Base-by-base conservation (phyloP, 2,113 vertebrate genomes). In the Percina caprodes region DNA sequence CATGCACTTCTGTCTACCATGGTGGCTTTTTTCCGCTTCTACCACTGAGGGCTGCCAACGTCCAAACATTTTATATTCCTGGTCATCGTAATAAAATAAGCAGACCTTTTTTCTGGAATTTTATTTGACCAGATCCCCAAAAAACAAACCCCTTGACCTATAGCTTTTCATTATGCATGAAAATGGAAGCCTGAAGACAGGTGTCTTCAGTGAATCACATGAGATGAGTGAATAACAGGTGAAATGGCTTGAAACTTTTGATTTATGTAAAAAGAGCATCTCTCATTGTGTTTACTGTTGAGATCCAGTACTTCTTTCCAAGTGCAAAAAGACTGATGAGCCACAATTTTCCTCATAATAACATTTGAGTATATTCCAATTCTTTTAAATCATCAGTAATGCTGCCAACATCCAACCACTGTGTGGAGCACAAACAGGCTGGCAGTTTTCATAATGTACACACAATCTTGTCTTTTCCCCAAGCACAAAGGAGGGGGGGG, bases 41-140 rank as follows among this genome's bases (percentile, higher is more conserved):
- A 55, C 82, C 80, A 77, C 80, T 30, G n/a, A 58, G 74, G 55
- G 74, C 59, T 6, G 11, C 49, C 24, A 86, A 68, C 82, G 72
- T 69, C 13, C 1, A 11, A 54, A 46, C 3, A 45, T 68, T 61
- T 66, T 2, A 66, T 23, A 51, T 63, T 16, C 12, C 18, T 46
- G 16, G 23, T 63, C 18, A 2, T 14, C n/a, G 14, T 51, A 13
- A 30, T 13, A 54, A 70, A 42, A 71, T 59, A 16, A 30, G 11
- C 16, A 70, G 33, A n/a, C 19, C 5, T 39, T 33, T 49, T 26
- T 30, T 35, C 21, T 21, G 62, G 9, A 18, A 14, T 26, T n/a
- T 19, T 14, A 9, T 54, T 45, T 52, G 15, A 48, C n/a, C 35
- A 67, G 33, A 73, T 45, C 33, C 21, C 21, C 55, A 33, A 60